A percentile compares a stretch with the other conserved stretches of the same genome.
These are phyloP conservation scores for Drosophila peninsularis DNA, from an alignment of 2,888 invertebrate genomes.

Conservation along the genomic window DNA sequence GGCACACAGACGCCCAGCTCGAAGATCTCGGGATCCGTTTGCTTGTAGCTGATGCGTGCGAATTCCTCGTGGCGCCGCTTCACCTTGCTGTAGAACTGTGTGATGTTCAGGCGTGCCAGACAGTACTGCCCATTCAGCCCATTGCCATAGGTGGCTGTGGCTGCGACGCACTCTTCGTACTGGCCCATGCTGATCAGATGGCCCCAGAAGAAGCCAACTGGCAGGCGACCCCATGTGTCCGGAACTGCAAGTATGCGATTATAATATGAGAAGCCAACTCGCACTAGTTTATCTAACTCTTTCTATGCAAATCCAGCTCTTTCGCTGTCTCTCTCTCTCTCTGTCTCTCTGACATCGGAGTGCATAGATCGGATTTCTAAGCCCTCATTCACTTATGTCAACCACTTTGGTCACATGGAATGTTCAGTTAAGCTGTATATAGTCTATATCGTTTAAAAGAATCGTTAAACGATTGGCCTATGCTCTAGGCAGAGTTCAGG, in stretches of 20 bases:
- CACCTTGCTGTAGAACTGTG: constrained; percentile 62
- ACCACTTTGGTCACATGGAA: too few species aligned
- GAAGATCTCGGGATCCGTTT: constrained; percentile 70
- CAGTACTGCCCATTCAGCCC: constrained; percentile 84
- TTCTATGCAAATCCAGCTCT: too few species aligned
- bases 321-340: too few species aligned
- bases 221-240: constrained; percentile 85
- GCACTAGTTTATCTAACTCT: too few species aligned
- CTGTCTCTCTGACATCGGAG: too few species aligned
- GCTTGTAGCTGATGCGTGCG: constrained; percentile 75
- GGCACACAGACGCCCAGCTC: constrained; percentile 84
- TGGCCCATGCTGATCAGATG: constrained; percentile 84
- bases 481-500: too few species aligned
- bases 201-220: constrained; percentile 84
- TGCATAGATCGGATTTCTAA: too few species aligned
- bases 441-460: too few species aligned
- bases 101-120: constrained; percentile 79
- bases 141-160: constrained; percentile 64
- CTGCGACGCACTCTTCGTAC: constrained; percentile 85
- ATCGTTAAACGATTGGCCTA: too few species aligned
- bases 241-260: constrained; percentile 79
- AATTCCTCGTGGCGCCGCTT: constrained; percentile 58
- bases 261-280: background rate
- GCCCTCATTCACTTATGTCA: too few species aligned
- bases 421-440: too few species aligned